Percentiles rank a stretch among this genome's conserved stretches.
Evolutionary conservation across 2,888 invertebrate genomes (phyloP).

Genomic region (Dastarcus helophoroides): DNA sequence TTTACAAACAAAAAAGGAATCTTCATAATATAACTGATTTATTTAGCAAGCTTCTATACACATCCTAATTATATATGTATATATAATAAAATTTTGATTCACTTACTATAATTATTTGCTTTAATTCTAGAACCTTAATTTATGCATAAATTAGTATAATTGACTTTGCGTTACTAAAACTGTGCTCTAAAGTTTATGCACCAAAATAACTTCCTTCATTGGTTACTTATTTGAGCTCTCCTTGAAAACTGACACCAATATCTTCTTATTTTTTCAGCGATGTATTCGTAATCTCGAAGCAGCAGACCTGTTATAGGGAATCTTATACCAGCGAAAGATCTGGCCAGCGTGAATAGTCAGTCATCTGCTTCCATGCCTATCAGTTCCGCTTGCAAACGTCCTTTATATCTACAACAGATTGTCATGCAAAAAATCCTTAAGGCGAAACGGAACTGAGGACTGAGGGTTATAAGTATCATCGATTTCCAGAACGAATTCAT

Average conservation of each 20-base stretch:
- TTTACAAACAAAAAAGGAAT: no score
- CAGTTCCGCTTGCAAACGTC: slow-evolving; percentile 72
- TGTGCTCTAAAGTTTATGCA: no score
- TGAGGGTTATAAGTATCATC: slow-evolving; percentile 76
- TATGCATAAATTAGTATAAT: no score
- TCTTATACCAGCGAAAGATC: slow-evolving; percentile 21
- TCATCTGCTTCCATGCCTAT: slow-evolving; percentile 80
- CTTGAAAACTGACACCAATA: slow-evolving; percentile 30
- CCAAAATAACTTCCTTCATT: no score
- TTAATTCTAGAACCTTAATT: no score
- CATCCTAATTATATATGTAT: no score
- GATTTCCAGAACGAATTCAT: slow-evolving; percentile 94
- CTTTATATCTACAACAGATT: slow-evolving; percentile 76
- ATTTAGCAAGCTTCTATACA: no score
- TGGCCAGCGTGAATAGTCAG: slow-evolving; percentile 40
- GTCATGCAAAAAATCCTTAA: slow-evolving; percentile 79
- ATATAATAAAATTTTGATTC: no score
- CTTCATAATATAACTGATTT: no score
- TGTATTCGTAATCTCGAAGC: slow-evolving; percentile 33
- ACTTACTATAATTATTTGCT: no score
- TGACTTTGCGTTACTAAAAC: no score
- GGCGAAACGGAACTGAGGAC: slow-evolving; percentile 86
- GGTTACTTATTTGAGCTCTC: slow-evolving; percentile 8
- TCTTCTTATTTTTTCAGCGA: slow-evolving; percentile 30
- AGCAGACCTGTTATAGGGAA: slow-evolving; percentile 32